Base-by-base conservation (phyloP, 2,113 vertebrate species). In the Archocentrus centrarchus region DNA sequence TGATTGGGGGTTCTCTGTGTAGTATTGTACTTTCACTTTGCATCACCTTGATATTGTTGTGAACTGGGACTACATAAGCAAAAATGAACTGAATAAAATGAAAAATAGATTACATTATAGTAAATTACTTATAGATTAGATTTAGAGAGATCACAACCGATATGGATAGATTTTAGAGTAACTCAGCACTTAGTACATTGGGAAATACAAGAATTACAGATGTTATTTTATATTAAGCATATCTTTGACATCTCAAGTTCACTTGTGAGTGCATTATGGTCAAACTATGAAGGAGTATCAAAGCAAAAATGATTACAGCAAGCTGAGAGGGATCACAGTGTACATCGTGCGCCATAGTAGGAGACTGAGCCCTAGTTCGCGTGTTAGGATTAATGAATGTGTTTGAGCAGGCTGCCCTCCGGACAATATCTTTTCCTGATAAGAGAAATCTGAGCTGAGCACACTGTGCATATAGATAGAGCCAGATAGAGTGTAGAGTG, bases 371-470 rank as follows among this genome's bases (percentile, higher is more conserved):
- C 10, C 47, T 75, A 3, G 59, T 84, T 77, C 85, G 86, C 75
- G 81, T 55, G 77, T 61, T 41, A 63, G 86, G 88, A 90, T 89
- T 89, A 93, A 86, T 90, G 77, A 27, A 57, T 59, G 50, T 60
- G 85, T 75, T 83, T 80, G 86, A 91, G 88, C 79, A 8, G 18
- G 41, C 82, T 76, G 58, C 61, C 82, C 88, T 80, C 79, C 87
- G 61, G 79, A 86, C 81, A 79, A 81, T 84, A 79, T 27, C 78
- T 90, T 79, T 61, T 62, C 50, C 86, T 63, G 91, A 93, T 91
- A 92, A 89, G 83, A 93, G 86, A 88, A 91, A 93, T 92, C 85
- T 59, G 84, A 92, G 89, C 83, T 68, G 81, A 84, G 88, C 91
- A 91, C 77, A 55, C 79, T 86, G 82, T 18, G 20, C 84, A 63